Base-by-base conservation (phyloP, 2,888 invertebrate species). In the Leptinotarsa tumamoca region DNA sequence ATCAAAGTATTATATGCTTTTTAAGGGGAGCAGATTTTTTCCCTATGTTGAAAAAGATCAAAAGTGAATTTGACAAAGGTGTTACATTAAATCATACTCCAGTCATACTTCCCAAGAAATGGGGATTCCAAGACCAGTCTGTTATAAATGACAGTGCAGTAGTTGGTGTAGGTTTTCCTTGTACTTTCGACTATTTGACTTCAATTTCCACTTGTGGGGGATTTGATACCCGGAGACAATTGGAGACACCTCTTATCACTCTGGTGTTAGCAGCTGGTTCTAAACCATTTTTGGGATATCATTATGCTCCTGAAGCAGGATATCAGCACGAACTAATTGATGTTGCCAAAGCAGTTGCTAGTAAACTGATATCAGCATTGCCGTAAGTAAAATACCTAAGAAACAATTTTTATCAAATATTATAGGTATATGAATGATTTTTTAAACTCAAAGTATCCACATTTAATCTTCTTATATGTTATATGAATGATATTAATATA, bases 251-350 rank as follows among this genome's bases (percentile, higher is more conserved):
- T 2, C 92, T 95, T 71, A 94, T 93, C 77, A 93, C 93, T 23
- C 89, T 96, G 68, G 93, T 96, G 54, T 87, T 96, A 61, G 94
- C 94, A 14, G 92, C 93, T 13, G 98, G 98, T 0, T 91, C 92
- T 7, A 92, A 94, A 76, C 98, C 98, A 0, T 98, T 94, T 88
- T 87, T 96, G 75, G 96, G 95, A 1, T 97, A 96, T 88, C 97
- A 96, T 88, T 95, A 95, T 88, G 96, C 96, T 7, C 90, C 96
- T 72, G 98, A 98, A 91, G 97, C 97, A 27, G 94, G 94, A 72
- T 90, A 94, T 21, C 94, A 94, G 50, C 95, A 95, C 0, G 92
- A 95, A 17, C 89, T 98, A 17, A 94, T 95, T 70, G 97, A 98
- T 87, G 96, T 98, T 69, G 81, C 82, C 18, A 76, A 74, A 18